Base-by-base conservation (phyloP, 1,140 invertebrate genomes). In the Cylas formicarius region DNA sequence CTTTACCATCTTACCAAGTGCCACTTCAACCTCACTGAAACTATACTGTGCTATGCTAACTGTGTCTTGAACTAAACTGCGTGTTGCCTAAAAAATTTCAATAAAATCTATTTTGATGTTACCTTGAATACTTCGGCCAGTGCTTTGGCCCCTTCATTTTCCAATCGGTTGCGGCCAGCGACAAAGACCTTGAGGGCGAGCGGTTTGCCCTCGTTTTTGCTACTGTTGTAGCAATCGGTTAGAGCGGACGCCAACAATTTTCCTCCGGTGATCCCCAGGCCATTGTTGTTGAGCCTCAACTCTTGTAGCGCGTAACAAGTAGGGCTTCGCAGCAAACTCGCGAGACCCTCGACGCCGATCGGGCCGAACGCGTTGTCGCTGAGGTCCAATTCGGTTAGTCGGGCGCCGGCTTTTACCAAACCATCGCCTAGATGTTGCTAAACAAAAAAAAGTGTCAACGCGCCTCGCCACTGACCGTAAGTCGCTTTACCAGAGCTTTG, bases 321-420 rank as follows among this genome's bases (percentile, higher is more conserved):
- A 2, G 78, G 74, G 32, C 90, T 93, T 45, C 79, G 78, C 9
- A 99, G 67, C 9, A 98, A 74, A 13, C 82, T 76, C n/a, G 83
- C 81, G 28, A 99, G 70, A 3, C 91, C 92, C 51, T 84, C 74
- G 34, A 97, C 85, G 23, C 93, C 95, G 61, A 95, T 90, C 0
- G 95, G 94, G 4, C 96, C 96, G 63, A 99, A 87, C 0, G 96
- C 96, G 76, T 99, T 99, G 64, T 99, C 95, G 70, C 93, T 97
- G 1, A 99, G 72, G 62, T 99, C 93, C 7, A 99, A 67, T 52
- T 91, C 85, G 0, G 81, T 77, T 0, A 99, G 71, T 3, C 78
- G 70, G 2, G 89, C 87, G 2, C 78, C 76, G 0, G 91, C 85
- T 7, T 62, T 56, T 36, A 90, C 88, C 32, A 99, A 75, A 4